Percentiles rank a stretch among this genome's conserved stretches.
Conservation (phyloP, 2,113 vertebrate genomes). For the Taxidea taxus region DNA sequence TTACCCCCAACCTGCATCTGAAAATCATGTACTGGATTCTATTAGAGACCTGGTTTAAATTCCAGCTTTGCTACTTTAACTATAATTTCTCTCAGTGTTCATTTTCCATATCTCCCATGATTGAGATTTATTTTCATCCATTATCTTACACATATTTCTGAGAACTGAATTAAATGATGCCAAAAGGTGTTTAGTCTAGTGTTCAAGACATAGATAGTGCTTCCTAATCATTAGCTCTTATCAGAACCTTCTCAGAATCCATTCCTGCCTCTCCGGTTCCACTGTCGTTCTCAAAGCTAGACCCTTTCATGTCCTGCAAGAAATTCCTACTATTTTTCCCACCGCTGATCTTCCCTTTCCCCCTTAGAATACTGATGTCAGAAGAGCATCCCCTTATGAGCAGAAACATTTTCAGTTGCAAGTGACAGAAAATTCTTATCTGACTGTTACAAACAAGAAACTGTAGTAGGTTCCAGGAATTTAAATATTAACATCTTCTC, state of each 20-base stretch:
- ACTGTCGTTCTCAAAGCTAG: background rate
- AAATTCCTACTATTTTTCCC: background rate
- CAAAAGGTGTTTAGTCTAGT: background rate
- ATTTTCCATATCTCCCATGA: background rate
- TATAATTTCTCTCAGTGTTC: background rate
- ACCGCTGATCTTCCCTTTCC: background rate
- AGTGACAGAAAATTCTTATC: background rate
- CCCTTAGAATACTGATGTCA: background rate
- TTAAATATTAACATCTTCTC: background rate
- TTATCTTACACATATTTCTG: background rate
- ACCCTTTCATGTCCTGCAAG: background rate
- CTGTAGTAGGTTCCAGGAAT: background rate
- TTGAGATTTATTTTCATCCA: background rate
- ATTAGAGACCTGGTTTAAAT: background rate
- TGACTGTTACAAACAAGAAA: background rate
- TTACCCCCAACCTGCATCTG: background rate
- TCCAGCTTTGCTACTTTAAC: background rate
- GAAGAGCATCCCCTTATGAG: background rate
- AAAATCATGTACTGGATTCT: background rate
- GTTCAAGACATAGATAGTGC: background rate
- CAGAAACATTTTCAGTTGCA: background rate
- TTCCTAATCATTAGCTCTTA: background rate
- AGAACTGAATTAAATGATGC: background rate
- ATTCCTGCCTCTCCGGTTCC: background rate
- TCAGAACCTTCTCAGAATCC: background rate